These are phyloP conservation scores for Microchrysa polita DNA, from an alignment of 2,888 invertebrate species.

Conservation along the genomic window DNA sequence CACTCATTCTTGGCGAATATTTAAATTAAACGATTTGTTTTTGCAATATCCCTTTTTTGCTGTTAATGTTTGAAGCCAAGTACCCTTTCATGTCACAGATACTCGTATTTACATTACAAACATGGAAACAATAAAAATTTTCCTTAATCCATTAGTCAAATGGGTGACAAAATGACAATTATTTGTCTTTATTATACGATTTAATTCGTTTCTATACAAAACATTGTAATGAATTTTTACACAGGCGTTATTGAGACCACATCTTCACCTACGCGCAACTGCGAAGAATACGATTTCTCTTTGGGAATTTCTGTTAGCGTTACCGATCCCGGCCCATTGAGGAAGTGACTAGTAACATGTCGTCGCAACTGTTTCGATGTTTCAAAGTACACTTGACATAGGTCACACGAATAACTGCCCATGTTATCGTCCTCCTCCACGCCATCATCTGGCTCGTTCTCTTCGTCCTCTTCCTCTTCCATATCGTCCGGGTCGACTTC, in stretches of 20 bases:
- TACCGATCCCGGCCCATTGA: conserved; percentile 61
- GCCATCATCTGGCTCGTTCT: conserved; percentile 51
- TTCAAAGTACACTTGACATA: conserved; percentile 63
- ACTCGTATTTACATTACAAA: too few relatives aligned
- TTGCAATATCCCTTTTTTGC: too few relatives aligned
- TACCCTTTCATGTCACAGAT: too few relatives aligned
- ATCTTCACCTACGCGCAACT: conserved; percentile 19
- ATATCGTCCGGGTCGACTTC: conserved; percentile 50
- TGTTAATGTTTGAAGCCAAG: too few relatives aligned
- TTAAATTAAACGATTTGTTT: too few relatives aligned
- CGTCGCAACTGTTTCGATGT: conserved; percentile 61
- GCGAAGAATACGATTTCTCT: conserved; percentile 24
- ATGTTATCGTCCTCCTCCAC: conserved; percentile 51
- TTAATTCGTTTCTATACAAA: not conserved
- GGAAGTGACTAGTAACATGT: conserved; percentile 64
- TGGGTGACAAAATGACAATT: too few relatives aligned
- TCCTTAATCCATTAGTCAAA: too few relatives aligned
- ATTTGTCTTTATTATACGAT: too few relatives aligned
- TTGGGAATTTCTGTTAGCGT: conserved; percentile 55
- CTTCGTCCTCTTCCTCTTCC: conserved; percentile 50
- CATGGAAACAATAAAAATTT: too few relatives aligned
- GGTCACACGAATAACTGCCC: conserved; percentile 60
- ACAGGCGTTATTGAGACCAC: conserved; percentile 32
- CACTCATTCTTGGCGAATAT: too few relatives aligned
- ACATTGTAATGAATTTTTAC: not conserved